phyloP scores from a whole-genome alignment of 2,113 vertebrate species.

The Oreotragus oreotragus region DNA sequence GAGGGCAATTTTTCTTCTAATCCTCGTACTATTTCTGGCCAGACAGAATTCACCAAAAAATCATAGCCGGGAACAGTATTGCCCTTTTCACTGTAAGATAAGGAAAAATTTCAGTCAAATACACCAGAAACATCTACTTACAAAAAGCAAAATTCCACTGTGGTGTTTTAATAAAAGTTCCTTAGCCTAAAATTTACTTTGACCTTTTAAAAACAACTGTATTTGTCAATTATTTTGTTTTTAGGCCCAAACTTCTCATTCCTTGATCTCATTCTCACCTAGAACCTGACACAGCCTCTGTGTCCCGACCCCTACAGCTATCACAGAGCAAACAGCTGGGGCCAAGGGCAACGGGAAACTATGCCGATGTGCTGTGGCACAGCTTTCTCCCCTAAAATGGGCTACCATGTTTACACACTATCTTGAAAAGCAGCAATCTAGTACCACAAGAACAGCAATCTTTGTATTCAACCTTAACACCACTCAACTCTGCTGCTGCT shows the following conservation, averaged over 20 bases:
- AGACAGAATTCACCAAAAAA: slow-evolving; percentile 97
- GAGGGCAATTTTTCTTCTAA: slow-evolving; percentile 91
- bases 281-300: background rate
- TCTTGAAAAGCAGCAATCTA: background rate
- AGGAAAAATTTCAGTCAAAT: slow-evolving; percentile 48
- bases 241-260: background rate
- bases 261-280: background rate
- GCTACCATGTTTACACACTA: background rate
- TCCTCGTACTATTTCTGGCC: slow-evolving; percentile 93
- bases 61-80: slow-evolving; percentile 95
- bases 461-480: background rate
- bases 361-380: background rate
- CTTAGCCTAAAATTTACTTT: background rate
- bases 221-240: background rate
- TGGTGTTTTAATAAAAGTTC: background rate
- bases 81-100: slow-evolving; percentile 88
- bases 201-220: background rate
- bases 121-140: background rate
- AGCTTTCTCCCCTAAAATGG: background rate
- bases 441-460: background rate
- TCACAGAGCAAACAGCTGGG: background rate
- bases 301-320: background rate
- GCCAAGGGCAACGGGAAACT: background rate
- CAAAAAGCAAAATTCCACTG: background rate
- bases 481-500: no score